Base-by-base conservation (phyloP, 2,888 invertebrate species). In the Calephelis perditalis region DNA sequence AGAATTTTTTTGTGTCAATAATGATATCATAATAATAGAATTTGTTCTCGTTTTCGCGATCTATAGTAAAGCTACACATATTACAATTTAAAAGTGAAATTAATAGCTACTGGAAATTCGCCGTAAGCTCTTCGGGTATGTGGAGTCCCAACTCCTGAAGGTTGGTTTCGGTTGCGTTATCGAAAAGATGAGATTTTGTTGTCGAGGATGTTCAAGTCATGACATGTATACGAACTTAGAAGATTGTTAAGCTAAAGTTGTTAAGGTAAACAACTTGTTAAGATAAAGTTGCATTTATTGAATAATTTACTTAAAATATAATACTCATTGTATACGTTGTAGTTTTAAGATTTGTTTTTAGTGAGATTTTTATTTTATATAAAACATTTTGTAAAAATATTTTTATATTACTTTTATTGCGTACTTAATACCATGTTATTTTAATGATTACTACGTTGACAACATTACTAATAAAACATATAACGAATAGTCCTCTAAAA, bases 291-390 rank as follows among this genome's bases (percentile, higher is more conserved):
- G 89, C 88, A 88, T 88, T 89, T 88, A 89, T 85, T 80, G 73
- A 84, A 78, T 75, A 76, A 80, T 79, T 79, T 75, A 84, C 79
- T 82, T 82, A 84, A 81, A 81, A 40, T 70, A 78, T 84, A 89
- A 88, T 89, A 89, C 88, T 88, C 89, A 89, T 76, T 88, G 84
- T 86, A 87, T 87, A 87, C 84, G 84, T 85, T 87, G 68, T 84
- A 87, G 85, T 71, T 77, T 71, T 86, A 87, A 82, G 84, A 69
- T 75, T 77, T 77, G 81, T 82, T 73, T 79, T 82, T 82, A 86
- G 86, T 87, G 87, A 88, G 86, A 88, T 81, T 71, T 81, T 76
- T 77, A 74, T 75, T 77, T 79, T 78, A 72, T 75, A 71, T 74
- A 74, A 73, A 71, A 68, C 69, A 76, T 75, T 75, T 75, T 70